Evolutionary conservation across 2,113 vertebrate genomes (phyloP), one percentile per base, ranked within the genome.

Genomic region (Rissa tridactyla): DNA sequence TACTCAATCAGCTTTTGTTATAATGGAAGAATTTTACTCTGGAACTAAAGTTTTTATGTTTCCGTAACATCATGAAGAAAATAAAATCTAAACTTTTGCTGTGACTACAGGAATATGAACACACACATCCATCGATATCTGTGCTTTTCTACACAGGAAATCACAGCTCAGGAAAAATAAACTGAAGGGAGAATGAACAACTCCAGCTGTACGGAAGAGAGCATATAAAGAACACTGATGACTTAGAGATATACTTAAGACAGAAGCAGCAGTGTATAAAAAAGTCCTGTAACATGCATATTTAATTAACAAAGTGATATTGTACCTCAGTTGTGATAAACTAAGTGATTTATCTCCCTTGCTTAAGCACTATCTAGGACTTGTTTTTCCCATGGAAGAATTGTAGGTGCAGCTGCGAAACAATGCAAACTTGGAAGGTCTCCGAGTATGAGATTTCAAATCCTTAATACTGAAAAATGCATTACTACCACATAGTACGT

Each of bases 271-370:
- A 90, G 60, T 57, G 34, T 90, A 93, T 87, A 96, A 96, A 51
- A 64, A 23, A 25, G 44, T 79, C 54, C 96, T 86, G 30, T 66
- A 94, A 82, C 15, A 57, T 96, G 44, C 78, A 96, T 96, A 95
- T 97, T 97, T 96, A 90, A 94, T 96, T 90, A 91, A 96, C 10
- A 88, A 96, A 95, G 15, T 19, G 34, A 76, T 92, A 75, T 68
- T 97, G 61, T 94, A 95, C 64, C 91, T 97, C 81, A 96, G 10
- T 49, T 7, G 6, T 86, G 54, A 92, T 77, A 90, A 87, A 90
- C 36, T 84, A 80, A 92, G 23, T 84, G 68, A 96, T 96, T 95
- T 96, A 82, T 96, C 68, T 92, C 38, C 6, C 47, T 96, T 84
- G 49, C 12, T 16, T 93, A 47, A 92, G 6, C 76, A 60, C 27